These are phyloP conservation scores for Channa striata DNA, from an alignment of 2,797 vertebrate species.

Conservation along the genomic window DNA sequence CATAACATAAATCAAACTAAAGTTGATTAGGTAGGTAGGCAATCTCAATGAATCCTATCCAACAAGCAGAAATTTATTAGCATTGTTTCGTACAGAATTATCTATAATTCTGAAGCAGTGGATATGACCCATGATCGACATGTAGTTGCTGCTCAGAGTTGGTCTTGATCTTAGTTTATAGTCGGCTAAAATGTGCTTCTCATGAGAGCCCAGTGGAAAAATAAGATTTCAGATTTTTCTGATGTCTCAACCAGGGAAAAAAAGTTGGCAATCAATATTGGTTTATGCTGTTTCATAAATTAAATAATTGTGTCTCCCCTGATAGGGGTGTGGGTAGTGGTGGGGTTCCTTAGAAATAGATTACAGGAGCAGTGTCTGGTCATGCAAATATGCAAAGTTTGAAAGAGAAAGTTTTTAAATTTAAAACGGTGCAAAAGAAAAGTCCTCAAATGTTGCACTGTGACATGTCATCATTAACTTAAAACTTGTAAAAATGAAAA, in stretches of 20 bases:
- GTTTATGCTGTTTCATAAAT: too few species aligned
- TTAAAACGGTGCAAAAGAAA: too few species aligned
- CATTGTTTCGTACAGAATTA: conserved; percentile 44
- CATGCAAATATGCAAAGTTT: background rate
- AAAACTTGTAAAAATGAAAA: too few species aligned
- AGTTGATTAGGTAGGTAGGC: conserved; percentile 1
- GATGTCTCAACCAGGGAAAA: conserved; percentile 35
- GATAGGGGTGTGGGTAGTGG: too few species aligned
- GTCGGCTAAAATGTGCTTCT: conserved; percentile 49
- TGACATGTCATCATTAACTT: too few species aligned
- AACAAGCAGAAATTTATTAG: conserved; percentile 25
- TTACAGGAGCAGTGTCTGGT: background rate
- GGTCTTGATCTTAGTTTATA: conserved; percentile 32
- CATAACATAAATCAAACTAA: conserved; percentile 2
- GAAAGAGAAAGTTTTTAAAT: too few species aligned
- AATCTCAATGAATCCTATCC: conserved; percentile 13
- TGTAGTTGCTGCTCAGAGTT: conserved; percentile 23
- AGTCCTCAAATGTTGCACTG: too few species aligned
- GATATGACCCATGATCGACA: conserved; percentile 26
- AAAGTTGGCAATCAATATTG: background rate
- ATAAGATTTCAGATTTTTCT: too few species aligned
- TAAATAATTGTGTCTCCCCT: too few species aligned
- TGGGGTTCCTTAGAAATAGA: background rate
- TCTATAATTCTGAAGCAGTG: conserved; percentile 41
- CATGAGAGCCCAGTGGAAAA: conserved; percentile 29